A percentile compares a stretch with the other conserved stretches of the same genome.
phyloP scores from a whole-genome alignment of 2,888 invertebrate genomes.

The Oxyteleia sp. region DNA sequence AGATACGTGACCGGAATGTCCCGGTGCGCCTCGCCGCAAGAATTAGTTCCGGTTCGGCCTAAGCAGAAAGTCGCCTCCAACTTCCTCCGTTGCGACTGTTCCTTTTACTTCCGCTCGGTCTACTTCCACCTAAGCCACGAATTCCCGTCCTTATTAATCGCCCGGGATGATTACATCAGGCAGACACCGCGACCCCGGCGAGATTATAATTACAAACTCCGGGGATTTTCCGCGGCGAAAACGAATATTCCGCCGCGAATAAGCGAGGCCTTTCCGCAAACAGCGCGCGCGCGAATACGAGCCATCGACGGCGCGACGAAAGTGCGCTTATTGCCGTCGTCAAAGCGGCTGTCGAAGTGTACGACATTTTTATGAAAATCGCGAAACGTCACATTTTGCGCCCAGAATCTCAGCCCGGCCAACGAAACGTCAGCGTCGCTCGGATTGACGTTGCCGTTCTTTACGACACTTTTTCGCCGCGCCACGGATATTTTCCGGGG shows the following conservation, averaged over 20 bases:
- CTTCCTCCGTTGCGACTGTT: slow-evolving; percentile 55
- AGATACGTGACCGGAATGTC: slow-evolving; percentile 85
- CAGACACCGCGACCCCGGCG: slow-evolving; percentile 29
- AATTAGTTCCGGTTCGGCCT: slow-evolving; percentile 65
- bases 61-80: slow-evolving; percentile 61
- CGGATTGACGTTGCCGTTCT: slow-evolving; percentile 59
- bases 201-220: slow-evolving; percentile 47
- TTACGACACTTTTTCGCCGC: slow-evolving; percentile 60
- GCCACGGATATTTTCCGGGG: slow-evolving; percentile 57
- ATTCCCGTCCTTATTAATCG: slow-evolving; percentile 68
- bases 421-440: slow-evolving; percentile 42
- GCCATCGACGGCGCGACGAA: slow-evolving; percentile 80
- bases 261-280: slow-evolving; percentile 17
- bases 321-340: slow-evolving; percentile 57
- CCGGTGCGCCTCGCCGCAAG: slow-evolving; percentile 55
- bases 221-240: slow-evolving; percentile 21
- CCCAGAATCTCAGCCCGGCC: slow-evolving; percentile 43
- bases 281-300: slow-evolving; percentile 7
- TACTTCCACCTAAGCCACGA: slow-evolving; percentile 48
- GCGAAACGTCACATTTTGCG: slow-evolving; percentile 19
- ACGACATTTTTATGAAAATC: slow-evolving; percentile 44
- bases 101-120: slow-evolving; percentile 61
- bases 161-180: slow-evolving; percentile 47
- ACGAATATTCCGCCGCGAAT: slow-evolving; percentile 27
- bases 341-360: slow-evolving; percentile 22